Conservation (phyloP, 2,113 vertebrate genomes). For the Mirza zaza region DNA sequence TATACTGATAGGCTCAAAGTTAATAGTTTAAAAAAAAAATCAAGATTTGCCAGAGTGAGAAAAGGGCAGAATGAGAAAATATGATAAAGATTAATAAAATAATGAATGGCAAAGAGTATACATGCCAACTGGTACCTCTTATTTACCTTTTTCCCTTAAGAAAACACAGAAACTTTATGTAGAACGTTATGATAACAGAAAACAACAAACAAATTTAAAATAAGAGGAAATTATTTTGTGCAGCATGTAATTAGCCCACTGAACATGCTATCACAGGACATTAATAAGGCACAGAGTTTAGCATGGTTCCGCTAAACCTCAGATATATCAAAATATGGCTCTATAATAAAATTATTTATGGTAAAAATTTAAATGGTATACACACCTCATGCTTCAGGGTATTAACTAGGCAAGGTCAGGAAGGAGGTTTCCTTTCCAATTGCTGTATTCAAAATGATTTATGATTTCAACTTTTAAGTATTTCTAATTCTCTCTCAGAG, state of each 20-base stretch:
- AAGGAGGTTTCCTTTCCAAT: conserved; percentile 24
- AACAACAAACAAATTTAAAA: conserved; percentile 18
- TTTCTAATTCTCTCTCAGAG: background rate
- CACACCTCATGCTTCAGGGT: background rate
- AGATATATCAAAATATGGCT: background rate
- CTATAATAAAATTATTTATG: background rate
- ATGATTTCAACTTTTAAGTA: conserved; percentile 37
- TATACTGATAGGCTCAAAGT: background rate
- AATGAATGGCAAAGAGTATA: conserved; percentile 18
- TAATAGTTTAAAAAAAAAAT: background rate
- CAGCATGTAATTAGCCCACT: conserved; percentile 11
- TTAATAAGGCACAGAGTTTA: conserved; percentile 15
- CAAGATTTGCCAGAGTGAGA: conserved; percentile 10
- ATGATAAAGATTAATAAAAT: background rate
- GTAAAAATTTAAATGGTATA: conserved; percentile 34
- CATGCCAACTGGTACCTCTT: background rate
- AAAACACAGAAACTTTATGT: conserved; percentile 34
- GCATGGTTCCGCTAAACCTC: background rate
- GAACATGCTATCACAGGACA: conserved; percentile 25
- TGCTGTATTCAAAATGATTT: background rate
- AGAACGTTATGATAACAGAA: conserved; percentile 36
- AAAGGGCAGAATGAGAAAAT: background rate
- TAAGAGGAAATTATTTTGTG: conserved; percentile 8
- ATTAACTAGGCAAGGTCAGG: background rate
- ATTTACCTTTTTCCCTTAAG: background rate